These are phyloP conservation scores for Mermis nigrescens DNA, from an alignment of 2,888 invertebrate species.

Conservation along the genomic window DNA sequence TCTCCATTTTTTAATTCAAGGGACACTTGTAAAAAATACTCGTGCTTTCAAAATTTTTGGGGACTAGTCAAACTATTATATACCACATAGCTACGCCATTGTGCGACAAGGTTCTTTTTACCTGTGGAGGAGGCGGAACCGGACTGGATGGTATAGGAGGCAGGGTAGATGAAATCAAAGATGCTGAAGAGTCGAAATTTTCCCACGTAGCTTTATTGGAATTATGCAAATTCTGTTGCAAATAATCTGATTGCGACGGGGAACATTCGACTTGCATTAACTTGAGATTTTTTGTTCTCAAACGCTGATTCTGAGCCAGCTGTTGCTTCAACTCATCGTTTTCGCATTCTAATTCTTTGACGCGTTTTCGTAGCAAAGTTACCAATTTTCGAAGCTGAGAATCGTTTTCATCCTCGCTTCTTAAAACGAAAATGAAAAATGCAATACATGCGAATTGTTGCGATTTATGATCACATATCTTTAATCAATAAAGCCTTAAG, in stretches of 20 bases:
- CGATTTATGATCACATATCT: no score
- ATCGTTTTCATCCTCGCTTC: conserved; percentile 57
- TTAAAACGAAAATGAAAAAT: background rate
- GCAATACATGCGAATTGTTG: background rate
- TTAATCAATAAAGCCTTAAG: no score
- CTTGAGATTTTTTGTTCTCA: background rate
- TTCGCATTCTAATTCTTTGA: conserved; percentile 66
- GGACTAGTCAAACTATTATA: no score
- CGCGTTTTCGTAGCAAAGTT: conserved; percentile 59
- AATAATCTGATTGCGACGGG: background rate
- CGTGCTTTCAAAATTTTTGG: no score
- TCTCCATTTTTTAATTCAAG: no score
- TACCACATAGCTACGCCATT: no score
- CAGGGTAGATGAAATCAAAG: background rate
- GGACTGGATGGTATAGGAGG: conserved; percentile 17
- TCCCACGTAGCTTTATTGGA: background rate
- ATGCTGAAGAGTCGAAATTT: conserved; percentile 53
- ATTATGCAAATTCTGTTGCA: background rate
- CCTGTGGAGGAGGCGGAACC: conserved; percentile 13
- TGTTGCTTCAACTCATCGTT: conserved; percentile 57
- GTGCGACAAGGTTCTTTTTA: conserved; percentile 16
- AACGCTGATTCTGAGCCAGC: conserved; percentile 10
- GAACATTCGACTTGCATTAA: no score
- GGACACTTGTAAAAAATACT: no score
- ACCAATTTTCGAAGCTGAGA: conserved; percentile 61